Percentiles rank a stretch among this genome's conserved stretches.
Evolutionary conservation across 1,140 invertebrate genomes (phyloP).

Genomic region (Choristoneura fumiferana): DNA sequence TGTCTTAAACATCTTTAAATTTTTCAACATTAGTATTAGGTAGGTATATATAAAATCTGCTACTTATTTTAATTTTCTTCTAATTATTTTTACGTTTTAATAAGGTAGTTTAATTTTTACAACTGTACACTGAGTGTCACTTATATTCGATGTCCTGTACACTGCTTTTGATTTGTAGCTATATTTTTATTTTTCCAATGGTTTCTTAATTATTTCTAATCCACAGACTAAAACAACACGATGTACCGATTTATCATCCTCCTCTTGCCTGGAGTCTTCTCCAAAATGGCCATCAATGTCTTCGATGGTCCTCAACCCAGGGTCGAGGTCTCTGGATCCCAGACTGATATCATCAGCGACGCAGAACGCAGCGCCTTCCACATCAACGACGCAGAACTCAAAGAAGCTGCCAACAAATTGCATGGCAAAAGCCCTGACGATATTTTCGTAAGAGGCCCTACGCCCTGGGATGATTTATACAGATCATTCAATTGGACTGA

Average conservation of each 20-base stretch:
- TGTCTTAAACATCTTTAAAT: no score
- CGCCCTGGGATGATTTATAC: slow-evolving; percentile 44
- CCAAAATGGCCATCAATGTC: slow-evolving; percentile 34
- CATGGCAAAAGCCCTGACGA: slow-evolving; percentile 34
- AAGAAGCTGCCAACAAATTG: slow-evolving; percentile 25
- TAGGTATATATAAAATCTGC: no score
- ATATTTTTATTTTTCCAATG: no score
- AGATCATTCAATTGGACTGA: slow-evolving; percentile 33
- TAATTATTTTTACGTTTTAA: no score
- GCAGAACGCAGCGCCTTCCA: slow-evolving; percentile 31
- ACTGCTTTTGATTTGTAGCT: no score
- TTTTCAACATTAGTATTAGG: no score
- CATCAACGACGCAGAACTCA: slow-evolving; percentile 30
- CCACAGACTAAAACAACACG: no score
- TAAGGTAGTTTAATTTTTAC: no score
- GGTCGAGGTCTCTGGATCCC: slow-evolving; percentile 26
- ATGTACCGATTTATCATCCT: slow-evolving; percentile 28
- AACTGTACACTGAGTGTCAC: no score
- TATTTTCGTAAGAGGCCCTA: slow-evolving; percentile 39
- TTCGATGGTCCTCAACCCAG: slow-evolving; percentile 22
- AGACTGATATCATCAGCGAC: slow-evolving; percentile 30
- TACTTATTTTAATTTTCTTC: no score
- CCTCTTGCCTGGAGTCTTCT: slow-evolving; percentile 27
- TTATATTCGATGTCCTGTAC: no score
- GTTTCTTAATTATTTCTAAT: no score